Conservation (phyloP, 2,113 vertebrate genomes). For the Bothrops jararaca region DNA sequence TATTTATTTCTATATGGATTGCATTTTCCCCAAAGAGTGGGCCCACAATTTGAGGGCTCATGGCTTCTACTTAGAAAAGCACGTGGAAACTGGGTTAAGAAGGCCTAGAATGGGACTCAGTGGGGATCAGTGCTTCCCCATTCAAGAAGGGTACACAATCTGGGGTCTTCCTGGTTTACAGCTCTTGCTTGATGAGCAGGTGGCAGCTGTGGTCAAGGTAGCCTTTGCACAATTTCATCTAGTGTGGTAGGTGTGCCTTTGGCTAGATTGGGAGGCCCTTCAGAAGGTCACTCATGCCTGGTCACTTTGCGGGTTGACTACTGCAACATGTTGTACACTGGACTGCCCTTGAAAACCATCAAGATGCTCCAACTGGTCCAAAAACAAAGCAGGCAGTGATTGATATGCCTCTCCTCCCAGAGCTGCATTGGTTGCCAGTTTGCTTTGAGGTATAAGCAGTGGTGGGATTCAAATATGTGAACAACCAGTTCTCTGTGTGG, state of each 20-base stretch:
- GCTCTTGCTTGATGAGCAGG: not conserved
- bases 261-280: not conserved
- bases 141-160: not conserved
- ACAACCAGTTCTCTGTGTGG: no score
- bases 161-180: not conserved
- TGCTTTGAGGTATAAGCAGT: not conserved
- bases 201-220: not conserved
- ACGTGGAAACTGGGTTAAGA: not conserved
- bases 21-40: not conserved
- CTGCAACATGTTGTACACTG: not conserved
- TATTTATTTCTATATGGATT: not conserved
- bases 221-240: not conserved
- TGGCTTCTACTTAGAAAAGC: not conserved
- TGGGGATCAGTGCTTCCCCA: not conserved
- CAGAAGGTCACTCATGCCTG: not conserved
- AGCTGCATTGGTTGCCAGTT: not conserved
- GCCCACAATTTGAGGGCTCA: not conserved
- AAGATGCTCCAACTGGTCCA: not conserved
- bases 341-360: not conserved
- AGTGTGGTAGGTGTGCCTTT: not conserved
- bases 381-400: not conserved
- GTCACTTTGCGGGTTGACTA: not conserved
- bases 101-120: not conserved
- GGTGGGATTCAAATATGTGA: no score
- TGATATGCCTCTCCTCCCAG: not conserved